Conservation (phyloP, 2,113 vertebrate genomes). For the Callipepla californica region DNA sequence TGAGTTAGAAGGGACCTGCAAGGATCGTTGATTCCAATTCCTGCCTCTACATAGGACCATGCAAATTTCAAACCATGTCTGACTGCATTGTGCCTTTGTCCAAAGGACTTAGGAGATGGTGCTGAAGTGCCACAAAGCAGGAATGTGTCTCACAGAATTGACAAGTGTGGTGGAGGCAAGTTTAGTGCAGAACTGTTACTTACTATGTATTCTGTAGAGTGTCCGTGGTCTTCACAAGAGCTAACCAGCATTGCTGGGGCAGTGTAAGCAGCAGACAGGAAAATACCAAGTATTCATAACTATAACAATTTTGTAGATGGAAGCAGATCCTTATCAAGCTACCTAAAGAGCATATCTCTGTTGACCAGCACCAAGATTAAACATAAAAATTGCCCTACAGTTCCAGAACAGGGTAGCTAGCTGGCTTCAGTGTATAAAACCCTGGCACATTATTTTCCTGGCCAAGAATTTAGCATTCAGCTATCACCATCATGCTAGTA, state of each 20-base stretch:
- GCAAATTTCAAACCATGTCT: too few relatives aligned
- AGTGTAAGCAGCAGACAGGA: not conserved
- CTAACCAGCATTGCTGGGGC: not conserved
- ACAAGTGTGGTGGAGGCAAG: not conserved
- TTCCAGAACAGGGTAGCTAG: not conserved
- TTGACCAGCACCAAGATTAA: not conserved
- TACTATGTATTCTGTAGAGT: not conserved
- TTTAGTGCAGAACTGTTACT: not conserved
- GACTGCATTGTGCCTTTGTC: too few relatives aligned
- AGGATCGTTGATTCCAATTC: too few relatives aligned
- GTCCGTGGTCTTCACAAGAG: not conserved
- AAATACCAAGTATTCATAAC: not conserved
- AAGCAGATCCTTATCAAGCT: not conserved
- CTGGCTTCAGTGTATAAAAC: accelerated
- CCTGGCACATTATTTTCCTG: not conserved
- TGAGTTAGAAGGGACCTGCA: too few relatives aligned
- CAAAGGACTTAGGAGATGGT: not conserved
- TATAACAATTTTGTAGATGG: not conserved
- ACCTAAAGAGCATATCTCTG: not conserved
- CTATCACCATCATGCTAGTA: accelerated
- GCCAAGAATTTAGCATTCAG: not conserved
- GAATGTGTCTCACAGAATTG: not conserved
- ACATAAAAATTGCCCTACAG: not conserved
- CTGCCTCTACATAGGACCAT: too few relatives aligned
- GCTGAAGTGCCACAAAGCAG: not conserved